Conservation (phyloP, 2,888 invertebrate genomes). For the Lottia scabra region DNA sequence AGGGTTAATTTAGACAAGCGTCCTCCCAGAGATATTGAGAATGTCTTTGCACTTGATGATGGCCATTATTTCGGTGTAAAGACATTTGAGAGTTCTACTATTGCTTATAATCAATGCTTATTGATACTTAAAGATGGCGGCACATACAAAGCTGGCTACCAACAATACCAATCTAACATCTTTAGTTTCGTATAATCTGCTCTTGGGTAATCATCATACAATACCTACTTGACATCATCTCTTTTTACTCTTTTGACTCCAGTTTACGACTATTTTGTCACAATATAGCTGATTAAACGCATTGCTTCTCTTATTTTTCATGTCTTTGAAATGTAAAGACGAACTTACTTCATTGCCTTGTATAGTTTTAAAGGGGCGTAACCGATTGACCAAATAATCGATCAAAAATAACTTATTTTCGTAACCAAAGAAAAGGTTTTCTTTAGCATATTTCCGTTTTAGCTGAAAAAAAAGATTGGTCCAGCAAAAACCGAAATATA, state of each 20-base stretch:
- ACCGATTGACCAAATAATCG: too few species aligned
- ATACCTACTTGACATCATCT: not conserved
- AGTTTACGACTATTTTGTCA: not conserved
- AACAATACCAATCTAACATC: not conserved
- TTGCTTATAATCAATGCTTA: not conserved
- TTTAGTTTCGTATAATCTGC: conserved; percentile 1
- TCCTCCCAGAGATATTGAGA: not conserved
- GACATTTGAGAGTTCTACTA: not conserved
- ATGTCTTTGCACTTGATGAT: not conserved
- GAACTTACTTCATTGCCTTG: too few species aligned
- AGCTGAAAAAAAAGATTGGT: too few species aligned
- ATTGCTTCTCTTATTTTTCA: too few species aligned
- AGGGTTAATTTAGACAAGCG: too few species aligned
- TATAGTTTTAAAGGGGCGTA: too few species aligned
- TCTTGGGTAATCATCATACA: conserved; percentile 4
- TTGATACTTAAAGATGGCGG: conserved; percentile 1
- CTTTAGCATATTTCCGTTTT: too few species aligned
- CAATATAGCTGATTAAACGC: too few species aligned
- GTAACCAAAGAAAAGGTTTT: too few species aligned
- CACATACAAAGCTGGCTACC: not conserved
- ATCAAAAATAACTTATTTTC: too few species aligned
- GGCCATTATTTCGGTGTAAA: not conserved
- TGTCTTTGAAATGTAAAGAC: too few species aligned
- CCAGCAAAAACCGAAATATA: too few species aligned
- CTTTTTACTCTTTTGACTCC: not conserved